phyloP scores from a whole-genome alignment of 2,797 vertebrate genomes.

The Ibycter americanus region DNA sequence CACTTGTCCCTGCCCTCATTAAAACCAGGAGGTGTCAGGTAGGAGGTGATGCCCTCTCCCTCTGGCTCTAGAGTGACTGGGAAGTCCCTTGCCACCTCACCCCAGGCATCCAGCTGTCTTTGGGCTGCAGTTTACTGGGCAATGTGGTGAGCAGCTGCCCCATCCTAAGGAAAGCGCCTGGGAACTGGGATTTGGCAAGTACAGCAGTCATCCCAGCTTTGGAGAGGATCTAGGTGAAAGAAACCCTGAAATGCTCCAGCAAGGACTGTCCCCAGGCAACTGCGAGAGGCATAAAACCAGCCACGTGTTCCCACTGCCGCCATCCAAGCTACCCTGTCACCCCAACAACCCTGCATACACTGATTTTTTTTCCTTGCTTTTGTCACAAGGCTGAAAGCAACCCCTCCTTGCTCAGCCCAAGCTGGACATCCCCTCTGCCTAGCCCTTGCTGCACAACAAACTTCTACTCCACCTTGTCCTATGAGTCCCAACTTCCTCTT shows the following conservation, averaged over 20 bases:
- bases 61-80: neutral
- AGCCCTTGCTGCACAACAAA: neutral
- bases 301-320: rapidly evolving
- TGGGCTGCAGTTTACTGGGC: neutral
- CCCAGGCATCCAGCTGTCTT: neutral
- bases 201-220: neutral
- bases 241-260: neutral
- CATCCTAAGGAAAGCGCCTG: neutral
- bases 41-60: neutral
- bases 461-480: neutral
- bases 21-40: neutral
- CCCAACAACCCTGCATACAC: rapidly evolving
- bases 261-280: neutral
- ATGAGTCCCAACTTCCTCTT: neutral
- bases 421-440: neutral
- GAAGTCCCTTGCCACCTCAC: neutral
- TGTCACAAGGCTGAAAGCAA: neutral
- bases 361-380: neutral
- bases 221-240: neutral
- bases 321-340: neutral
- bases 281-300: neutral
- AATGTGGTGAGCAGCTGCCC: neutral
- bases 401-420: neutral
- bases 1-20: neutral
- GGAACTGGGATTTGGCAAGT: neutral